phyloP scores from a whole-genome alignment of 2,888 invertebrate species.

The Rhamnusium bicolor region DNA sequence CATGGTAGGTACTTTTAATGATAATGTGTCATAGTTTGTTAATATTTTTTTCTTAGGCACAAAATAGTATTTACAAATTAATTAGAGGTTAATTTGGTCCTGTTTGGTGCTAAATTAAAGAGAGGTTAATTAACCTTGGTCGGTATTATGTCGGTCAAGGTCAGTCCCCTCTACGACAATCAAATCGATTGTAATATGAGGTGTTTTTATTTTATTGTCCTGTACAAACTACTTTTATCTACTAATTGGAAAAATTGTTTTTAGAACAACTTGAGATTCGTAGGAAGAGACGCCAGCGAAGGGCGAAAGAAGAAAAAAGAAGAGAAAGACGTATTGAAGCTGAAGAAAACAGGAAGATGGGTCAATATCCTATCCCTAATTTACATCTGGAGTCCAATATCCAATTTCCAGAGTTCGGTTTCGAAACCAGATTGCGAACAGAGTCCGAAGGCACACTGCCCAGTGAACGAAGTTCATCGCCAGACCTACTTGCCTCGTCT shows the following conservation, averaged over 20 bases:
- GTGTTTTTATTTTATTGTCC: too few relatives aligned
- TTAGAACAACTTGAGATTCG: constrained; percentile 83
- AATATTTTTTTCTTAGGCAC: background rate
- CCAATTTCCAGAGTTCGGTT: constrained; percentile 73
- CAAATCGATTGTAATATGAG: too few relatives aligned
- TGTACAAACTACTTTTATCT: too few relatives aligned
- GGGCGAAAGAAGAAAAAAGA: constrained; percentile 84
- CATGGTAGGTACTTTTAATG: constrained; percentile 73
- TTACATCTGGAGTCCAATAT: constrained; percentile 78
- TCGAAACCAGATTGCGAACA: constrained; percentile 49
- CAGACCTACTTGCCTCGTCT: constrained; percentile 50
- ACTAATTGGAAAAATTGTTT: too few relatives aligned
- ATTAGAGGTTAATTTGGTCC: too few relatives aligned
- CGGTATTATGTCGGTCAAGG: constrained; percentile 57
- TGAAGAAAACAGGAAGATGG: constrained; percentile 82
- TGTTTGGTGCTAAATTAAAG: constrained; percentile 62
- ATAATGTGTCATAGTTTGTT: background rate
- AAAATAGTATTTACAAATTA: constrained; percentile 7
- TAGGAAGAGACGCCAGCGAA: constrained; percentile 79
- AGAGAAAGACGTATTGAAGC: constrained; percentile 84
- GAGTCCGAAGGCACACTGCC: constrained; percentile 59
- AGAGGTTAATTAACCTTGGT: constrained; percentile 67
- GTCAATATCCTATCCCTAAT: constrained; percentile 76
- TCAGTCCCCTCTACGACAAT: constrained; percentile 68
- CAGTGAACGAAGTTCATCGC: constrained; percentile 61